These are phyloP conservation scores for Uropsilus gracilis DNA, from an alignment of 2,113 vertebrate species.

Conservation along the genomic window DNA sequence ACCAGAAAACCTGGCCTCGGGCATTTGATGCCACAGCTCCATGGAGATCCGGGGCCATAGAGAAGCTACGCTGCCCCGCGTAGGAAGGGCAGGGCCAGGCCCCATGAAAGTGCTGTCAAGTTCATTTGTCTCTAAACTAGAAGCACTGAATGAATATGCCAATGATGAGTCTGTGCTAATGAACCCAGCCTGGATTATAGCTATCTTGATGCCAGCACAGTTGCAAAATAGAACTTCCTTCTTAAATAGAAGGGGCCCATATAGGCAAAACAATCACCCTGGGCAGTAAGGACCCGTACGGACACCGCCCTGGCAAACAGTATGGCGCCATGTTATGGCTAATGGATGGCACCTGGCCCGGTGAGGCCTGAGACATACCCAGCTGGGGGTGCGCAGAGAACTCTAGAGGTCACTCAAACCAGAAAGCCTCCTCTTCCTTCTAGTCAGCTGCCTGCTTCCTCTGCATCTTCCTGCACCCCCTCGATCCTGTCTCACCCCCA, in stretches of 20 bases:
- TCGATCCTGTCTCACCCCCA: too few relatives aligned
- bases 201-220: background rate
- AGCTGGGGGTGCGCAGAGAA: background rate
- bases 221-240: background rate
- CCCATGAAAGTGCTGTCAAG: background rate
- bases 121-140: background rate
- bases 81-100: background rate
- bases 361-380: background rate
- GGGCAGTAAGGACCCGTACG: fast-evolving
- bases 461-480: background rate
- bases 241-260: background rate
- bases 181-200: background rate
- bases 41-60: background rate
- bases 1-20: background rate
- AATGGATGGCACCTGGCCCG: background rate
- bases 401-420: background rate
- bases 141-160: background rate
- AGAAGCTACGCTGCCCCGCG: fast-evolving
- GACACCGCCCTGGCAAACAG: background rate
- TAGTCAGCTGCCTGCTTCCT: background rate
- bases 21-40: background rate
- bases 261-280: background rate
- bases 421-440: background rate
- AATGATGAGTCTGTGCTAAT: background rate
- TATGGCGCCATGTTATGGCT: background rate